Conservation (phyloP, 2,888 invertebrate species). For the Nephrotoma flavescens region DNA sequence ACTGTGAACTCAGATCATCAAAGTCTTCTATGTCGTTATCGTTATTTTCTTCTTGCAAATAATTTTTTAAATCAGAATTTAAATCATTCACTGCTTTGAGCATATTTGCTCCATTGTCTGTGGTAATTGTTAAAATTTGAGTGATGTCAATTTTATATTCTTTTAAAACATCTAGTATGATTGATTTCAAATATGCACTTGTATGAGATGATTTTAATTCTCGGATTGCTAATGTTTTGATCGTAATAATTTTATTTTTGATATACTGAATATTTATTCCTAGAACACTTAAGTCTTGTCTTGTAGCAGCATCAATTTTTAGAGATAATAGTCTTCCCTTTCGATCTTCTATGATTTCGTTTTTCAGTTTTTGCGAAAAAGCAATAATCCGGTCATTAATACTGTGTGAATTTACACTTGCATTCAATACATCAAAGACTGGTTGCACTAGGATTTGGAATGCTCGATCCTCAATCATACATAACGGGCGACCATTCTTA, state of each 20-base stretch:
- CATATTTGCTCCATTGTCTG: constrained; percentile 10
- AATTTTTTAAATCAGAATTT: constrained; percentile 5
- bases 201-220: constrained; percentile 10
- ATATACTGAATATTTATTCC: constrained; percentile 12
- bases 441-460: constrained; percentile 12
- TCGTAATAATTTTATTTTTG: constrained; percentile 9
- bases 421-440: constrained; percentile 10
- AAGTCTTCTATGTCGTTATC: neutral
- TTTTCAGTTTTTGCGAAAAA: constrained; percentile 9
- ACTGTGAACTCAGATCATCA: constrained; percentile 3
- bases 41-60: too few relatives aligned
- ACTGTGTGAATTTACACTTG: constrained; percentile 10
- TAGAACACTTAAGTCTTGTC: constrained; percentile 9
- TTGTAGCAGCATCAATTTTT: constrained; percentile 13
- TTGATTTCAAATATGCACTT: constrained; percentile 10
- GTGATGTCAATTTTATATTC: constrained; percentile 11
- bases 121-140: constrained; percentile 12
- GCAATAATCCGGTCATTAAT: constrained; percentile 10
- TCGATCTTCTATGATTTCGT: constrained; percentile 8
- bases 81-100: constrained; percentile 6
- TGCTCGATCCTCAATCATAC: constrained; percentile 11
- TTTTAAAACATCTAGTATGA: constrained; percentile 11
- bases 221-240: constrained; percentile 12
- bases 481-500: constrained; percentile 10
- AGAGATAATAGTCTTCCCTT: constrained; percentile 11